Percentiles rank a stretch among this genome's conserved stretches.
Evolutionary conservation across 2,113 vertebrate species (phyloP).

Genomic region (Columbina picui): DNA sequence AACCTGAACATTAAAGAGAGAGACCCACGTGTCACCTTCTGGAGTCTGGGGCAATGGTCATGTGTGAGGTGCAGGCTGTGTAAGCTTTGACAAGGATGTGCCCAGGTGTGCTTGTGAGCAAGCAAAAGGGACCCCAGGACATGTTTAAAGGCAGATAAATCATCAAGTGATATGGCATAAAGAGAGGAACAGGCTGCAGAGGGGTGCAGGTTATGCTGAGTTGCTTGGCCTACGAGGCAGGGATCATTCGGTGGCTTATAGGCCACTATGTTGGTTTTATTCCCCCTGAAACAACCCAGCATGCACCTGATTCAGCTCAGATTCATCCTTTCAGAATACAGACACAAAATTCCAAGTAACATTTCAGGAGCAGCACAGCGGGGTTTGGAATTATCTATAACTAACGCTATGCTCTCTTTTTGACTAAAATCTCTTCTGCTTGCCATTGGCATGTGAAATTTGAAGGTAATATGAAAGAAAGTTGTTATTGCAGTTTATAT

Average conservation of each 20-base stretch:
- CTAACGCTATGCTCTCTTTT: background rate
- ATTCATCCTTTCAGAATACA: background rate
- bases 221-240: background rate
- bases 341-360: background rate
- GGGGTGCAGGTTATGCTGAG: no score
- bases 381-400: background rate
- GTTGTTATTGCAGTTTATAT: background rate
- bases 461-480: background rate
- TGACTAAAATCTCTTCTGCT: background rate
- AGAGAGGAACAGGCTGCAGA: background rate
- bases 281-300: background rate
- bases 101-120: background rate
- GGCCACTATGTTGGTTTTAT: background rate
- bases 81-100: background rate
- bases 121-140: background rate
- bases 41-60: background rate
- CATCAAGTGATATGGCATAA: rapidly evolving
- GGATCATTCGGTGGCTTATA: background rate
- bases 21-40: background rate
- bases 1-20: background rate
- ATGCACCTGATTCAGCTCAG: background rate
- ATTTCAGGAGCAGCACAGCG: background rate
- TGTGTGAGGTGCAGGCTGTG: background rate
- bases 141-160: background rate
- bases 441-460: background rate